phyloP scores from a whole-genome alignment of 2,797 vertebrate genomes.

The Podarcis siculus region DNA sequence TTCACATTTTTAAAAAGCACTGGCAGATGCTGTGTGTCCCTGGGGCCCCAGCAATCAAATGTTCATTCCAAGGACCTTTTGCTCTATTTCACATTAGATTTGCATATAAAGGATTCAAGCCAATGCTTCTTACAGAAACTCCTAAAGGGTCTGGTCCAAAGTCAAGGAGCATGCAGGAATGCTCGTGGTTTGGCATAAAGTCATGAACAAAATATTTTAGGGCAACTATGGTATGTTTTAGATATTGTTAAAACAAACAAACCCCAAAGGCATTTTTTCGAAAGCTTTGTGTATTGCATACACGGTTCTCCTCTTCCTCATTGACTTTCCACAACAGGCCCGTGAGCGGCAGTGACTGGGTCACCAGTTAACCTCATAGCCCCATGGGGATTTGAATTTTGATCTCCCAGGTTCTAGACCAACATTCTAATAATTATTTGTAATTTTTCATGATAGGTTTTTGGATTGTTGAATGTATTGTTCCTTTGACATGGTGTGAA shows the following conservation, averaged over 20 bases:
- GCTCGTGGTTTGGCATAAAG: background rate
- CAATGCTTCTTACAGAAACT: background rate
- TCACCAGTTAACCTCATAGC: too few species aligned
- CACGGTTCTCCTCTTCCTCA: background rate
- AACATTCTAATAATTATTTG: too few species aligned
- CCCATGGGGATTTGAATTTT: too few species aligned
- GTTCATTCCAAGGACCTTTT: slow-evolving; percentile 20
- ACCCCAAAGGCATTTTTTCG: background rate
- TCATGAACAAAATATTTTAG: background rate
- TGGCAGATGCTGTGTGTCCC: slow-evolving; percentile 12
- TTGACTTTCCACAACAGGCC: too few species aligned
- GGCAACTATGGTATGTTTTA: background rate
- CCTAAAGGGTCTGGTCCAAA: slow-evolving; percentile 4
- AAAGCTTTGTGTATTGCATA: background rate
- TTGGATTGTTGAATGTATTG: too few species aligned
- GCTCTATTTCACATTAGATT: slow-evolving; percentile 16
- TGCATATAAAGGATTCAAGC: background rate
- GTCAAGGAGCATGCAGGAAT: background rate
- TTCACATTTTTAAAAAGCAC: slow-evolving; percentile 10
- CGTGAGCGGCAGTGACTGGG: too few species aligned
- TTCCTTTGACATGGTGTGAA: too few species aligned
- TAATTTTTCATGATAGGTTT: too few species aligned
- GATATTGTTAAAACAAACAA: too few species aligned
- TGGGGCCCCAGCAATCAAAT: background rate
- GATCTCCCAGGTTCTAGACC: too few species aligned